Base-by-base conservation (phyloP, 1,140 invertebrate genomes). In the Goniozus legneri region DNA sequence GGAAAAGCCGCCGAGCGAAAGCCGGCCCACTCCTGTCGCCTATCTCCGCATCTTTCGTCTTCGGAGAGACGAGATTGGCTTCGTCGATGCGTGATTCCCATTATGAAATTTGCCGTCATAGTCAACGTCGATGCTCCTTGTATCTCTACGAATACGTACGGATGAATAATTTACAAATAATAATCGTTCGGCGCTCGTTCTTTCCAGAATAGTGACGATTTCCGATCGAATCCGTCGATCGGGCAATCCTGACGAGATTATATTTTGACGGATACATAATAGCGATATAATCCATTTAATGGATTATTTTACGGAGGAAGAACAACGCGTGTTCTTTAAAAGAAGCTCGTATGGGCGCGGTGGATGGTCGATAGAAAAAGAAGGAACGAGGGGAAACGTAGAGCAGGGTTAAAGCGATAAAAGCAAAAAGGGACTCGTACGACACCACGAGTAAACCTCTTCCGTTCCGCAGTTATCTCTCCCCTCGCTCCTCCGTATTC, bases 1-100 rank as follows among this genome's bases (percentile, higher is more conserved):
- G 57, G 45, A 54, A 58, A 50, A 58, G 51, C 44, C 39, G 38
- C 43, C 56, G 53, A 54, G 6, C 54, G 43, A 38, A 27, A 8
- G 19, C 19, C 39, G 22, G 22, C 37, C 30, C 45, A 42, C 38
- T 38, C 24, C 24, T 6, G 4, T 27, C 24, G 24, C 24, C 4
- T 4, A 27, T 6, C 4, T 6, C 24, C 24, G 24, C 24, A 27
- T 10, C 24, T 4, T 6, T 27, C 10, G 4, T 10, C 24, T 10
- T 27, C 24, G 24, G 4, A 27, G 10, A 27, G 10, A 1, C 37
- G 37, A 47, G 40, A 48, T 40, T 34, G 21, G 15, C 34, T 27
- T 27, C 35, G 45, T 37, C 36, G 33, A 39, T 48, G 8, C 20
- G 20, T 32, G 14, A n/a, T 52, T 42, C 2, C 13, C 44, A n/a